These are phyloP conservation scores for Naso thynnoides DNA, from an alignment of 2,797 vertebrate species.

Conservation along the genomic window DNA sequence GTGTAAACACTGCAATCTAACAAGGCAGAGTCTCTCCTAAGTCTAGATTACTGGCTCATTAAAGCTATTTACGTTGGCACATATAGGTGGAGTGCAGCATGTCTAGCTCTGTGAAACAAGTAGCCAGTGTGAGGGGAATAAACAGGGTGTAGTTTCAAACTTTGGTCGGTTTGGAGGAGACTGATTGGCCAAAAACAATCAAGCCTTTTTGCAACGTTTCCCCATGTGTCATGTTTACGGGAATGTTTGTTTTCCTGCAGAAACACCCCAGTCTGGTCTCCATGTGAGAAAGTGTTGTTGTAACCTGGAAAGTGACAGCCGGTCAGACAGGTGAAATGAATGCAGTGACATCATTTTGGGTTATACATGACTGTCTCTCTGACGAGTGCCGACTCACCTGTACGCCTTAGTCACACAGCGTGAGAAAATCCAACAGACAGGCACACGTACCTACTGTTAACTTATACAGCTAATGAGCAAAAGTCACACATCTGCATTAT, in stretches of 20 bases:
- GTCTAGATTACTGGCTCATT: conserved; percentile 62
- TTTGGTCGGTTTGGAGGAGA: conserved; percentile 9
- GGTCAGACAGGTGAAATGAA: conserved; percentile 17
- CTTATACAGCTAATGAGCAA: not conserved
- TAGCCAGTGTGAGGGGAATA: conserved; percentile 30
- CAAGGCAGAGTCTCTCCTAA: conserved; percentile 57
- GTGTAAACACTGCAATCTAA: conserved; percentile 57
- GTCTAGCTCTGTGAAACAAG: conserved; percentile 50
- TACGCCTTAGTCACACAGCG: conserved; percentile 36
- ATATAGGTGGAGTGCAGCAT: conserved; percentile 54
- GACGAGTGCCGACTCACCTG: conserved; percentile 53
- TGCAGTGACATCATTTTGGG: conserved; percentile 39
- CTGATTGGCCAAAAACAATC: conserved; percentile 5
- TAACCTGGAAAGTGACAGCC: conserved; percentile 24
- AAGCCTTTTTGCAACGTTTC: conserved; percentile 18
- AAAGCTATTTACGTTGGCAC: conserved; percentile 68
- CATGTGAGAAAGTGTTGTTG: conserved; percentile 15
- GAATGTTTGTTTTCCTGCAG: not conserved
- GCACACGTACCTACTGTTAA: not conserved
- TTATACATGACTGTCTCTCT: conserved; percentile 5
- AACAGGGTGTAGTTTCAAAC: conserved; percentile 39
- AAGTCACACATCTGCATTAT: not conserved
- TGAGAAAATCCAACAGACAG: conserved; percentile 45
- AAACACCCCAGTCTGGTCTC: conserved; percentile 1
- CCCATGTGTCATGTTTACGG: not conserved